phyloP scores from a whole-genome alignment of 2,888 invertebrate species.

The Tachystola acroxantha region DNA sequence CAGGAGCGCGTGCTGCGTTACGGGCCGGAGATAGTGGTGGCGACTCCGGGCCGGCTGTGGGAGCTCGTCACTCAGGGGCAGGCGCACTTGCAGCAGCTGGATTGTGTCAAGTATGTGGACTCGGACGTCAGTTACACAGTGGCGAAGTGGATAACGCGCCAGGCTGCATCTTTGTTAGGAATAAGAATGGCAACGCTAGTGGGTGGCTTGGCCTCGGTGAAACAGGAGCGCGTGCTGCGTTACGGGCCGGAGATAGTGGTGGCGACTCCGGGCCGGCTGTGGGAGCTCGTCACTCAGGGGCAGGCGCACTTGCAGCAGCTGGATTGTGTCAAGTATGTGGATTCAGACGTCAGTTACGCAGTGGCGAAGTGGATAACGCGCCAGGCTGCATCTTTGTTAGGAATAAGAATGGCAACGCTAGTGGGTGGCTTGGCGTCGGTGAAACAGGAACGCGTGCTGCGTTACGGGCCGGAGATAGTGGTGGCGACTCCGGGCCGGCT shows the following conservation, averaged over 20 bases:
- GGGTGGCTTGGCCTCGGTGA: slow-evolving; percentile 96
- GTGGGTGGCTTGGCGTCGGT: slow-evolving; percentile 97
- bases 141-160: too few species aligned
- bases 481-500: slow-evolving; percentile 98
- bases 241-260: slow-evolving; percentile 95
- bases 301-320: slow-evolving; percentile 87
- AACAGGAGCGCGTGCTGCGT: slow-evolving; percentile 92
- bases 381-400: too few species aligned
- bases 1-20: slow-evolving; percentile 91
- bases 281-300: slow-evolving; percentile 93
- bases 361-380: too few species aligned
- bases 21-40: slow-evolving; percentile 96
- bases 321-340: slow-evolving; percentile 81
- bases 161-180: too few species aligned
- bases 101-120: slow-evolving; percentile 82
- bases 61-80: slow-evolving; percentile 91
- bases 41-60: slow-evolving; percentile 98
- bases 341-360: too few species aligned
- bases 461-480: slow-evolving; percentile 92
- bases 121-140: too few species aligned
- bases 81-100: slow-evolving; percentile 84
- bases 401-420: slow-evolving; percentile 86
- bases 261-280: slow-evolving; percentile 97
- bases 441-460: slow-evolving; percentile 94
- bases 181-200: slow-evolving; percentile 89